A percentile compares a stretch with the other conserved stretches of the same genome.
Conservation (phyloP, 2,797 vertebrate species). For the Rhinophrynus dorsalis region DNA sequence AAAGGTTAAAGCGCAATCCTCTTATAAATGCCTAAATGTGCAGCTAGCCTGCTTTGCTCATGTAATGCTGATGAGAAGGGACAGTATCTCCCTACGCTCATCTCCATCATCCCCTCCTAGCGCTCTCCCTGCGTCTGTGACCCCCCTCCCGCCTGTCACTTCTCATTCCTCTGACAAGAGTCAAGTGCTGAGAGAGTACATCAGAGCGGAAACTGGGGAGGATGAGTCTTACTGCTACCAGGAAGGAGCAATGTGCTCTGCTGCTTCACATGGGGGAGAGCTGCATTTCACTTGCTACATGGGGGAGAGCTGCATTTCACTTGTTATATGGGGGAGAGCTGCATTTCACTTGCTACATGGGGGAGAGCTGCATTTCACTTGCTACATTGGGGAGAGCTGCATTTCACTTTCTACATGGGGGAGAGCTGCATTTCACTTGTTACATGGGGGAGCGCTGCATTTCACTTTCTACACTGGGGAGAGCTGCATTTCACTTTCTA, state of each 20-base stretch:
- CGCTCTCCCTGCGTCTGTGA: conserved; percentile 26
- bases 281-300: no score
- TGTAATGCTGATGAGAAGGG: conserved; percentile 32
- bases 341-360: no score
- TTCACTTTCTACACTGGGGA: no score
- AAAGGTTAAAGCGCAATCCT: not conserved
- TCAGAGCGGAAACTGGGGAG: conserved; percentile 24
- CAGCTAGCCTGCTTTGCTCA: conserved; percentile 4
- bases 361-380: no score
- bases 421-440: no score
- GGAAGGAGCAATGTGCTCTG: not conserved
- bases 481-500: no score
- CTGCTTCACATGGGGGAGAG: not conserved
- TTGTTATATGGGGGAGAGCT: no score
- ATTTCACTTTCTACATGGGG: no score
- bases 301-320: no score
- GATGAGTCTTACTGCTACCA: not conserved
- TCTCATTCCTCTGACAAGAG: conserved; percentile 35
- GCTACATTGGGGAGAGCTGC: no score
- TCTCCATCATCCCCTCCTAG: conserved; percentile 23
- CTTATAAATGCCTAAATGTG: conserved; percentile 27
- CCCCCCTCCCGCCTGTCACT: conserved; percentile 34
- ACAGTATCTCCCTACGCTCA: conserved; percentile 31
- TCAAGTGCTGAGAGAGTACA: conserved; percentile 36
- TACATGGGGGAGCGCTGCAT: no score